Conservation (phyloP, 2,888 invertebrate genomes). For the Stenchaetothrips biformis region DNA sequence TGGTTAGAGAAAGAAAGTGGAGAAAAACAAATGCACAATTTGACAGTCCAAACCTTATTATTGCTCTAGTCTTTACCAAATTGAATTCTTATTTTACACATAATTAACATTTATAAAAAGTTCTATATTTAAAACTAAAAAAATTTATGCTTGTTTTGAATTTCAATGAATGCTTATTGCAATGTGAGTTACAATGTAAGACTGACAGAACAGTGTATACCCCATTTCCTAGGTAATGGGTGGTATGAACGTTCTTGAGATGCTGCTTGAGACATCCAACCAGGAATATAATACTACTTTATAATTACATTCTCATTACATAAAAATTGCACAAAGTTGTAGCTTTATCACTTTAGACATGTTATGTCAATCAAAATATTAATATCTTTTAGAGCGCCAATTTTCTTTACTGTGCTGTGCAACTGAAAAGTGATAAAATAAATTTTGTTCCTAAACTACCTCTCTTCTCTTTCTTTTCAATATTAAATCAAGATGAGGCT, state of each 20-base stretch:
- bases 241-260: no score
- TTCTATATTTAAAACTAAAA: neutral
- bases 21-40: no score
- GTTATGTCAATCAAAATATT: no score
- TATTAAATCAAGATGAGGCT: neutral
- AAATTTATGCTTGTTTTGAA: no score
- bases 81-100: neutral
- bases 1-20: neutral
- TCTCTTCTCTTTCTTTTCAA: neutral
- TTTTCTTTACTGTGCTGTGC: neutral
- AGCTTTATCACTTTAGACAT: no score
- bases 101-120: neutral
- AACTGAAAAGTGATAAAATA: neutral
- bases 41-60: neutral
- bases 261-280: no score
- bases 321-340: no score
- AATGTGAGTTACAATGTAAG: neutral
- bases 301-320: no score
- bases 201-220: neutral
- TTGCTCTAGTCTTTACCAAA: conserved; percentile 5
- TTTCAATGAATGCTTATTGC: neutral
- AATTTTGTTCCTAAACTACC: neutral
- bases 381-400: no score
- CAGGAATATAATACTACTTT: no score
- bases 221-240: no score